phyloP scores from a whole-genome alignment of 2,888 invertebrate species.

The Diarsia rubi region DNA sequence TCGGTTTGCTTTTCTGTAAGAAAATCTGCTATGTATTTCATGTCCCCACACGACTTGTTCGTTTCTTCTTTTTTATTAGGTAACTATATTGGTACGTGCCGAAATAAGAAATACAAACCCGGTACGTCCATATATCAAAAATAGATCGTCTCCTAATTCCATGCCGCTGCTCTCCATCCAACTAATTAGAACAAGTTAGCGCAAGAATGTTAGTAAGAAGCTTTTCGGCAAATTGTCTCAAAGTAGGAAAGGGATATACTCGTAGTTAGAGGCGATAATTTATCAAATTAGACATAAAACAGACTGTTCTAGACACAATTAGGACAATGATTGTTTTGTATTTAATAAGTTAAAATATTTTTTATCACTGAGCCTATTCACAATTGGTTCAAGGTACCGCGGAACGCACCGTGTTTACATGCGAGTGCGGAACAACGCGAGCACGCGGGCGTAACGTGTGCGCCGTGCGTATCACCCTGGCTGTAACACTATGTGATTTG shows the following conservation, averaged over 20 bases:
- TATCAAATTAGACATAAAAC: constrained; percentile 3
- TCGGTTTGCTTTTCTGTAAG: background rate
- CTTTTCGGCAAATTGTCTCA: constrained; percentile 21
- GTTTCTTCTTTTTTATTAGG: background rate
- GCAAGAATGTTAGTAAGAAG: constrained; percentile 24
- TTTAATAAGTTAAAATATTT: background rate
- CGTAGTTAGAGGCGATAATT: constrained; percentile 4
- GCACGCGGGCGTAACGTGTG: constrained; percentile 66
- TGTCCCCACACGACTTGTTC: background rate
- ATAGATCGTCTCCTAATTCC: constrained; percentile 87
- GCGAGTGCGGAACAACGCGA: constrained; percentile 62
- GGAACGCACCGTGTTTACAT: constrained; percentile 53
- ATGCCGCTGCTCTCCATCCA: constrained; percentile 80
- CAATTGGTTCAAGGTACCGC: constrained; percentile 24
- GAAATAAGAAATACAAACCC: constrained; percentile 83
- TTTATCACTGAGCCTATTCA: constrained; percentile 43
- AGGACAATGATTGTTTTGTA: background rate
- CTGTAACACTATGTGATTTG: constrained; percentile 84
- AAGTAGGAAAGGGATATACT: constrained; percentile 4
- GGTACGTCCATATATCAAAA: constrained; percentile 83
- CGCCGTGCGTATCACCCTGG: constrained; percentile 80
- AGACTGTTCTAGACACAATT: constrained; percentile 1
- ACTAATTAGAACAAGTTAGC: constrained; percentile 70
- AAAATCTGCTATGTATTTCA: background rate
- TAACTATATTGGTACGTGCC: constrained; percentile 38